phyloP scores from a whole-genome alignment of 2,797 vertebrate species.

The Hylomyscus alleni region DNA sequence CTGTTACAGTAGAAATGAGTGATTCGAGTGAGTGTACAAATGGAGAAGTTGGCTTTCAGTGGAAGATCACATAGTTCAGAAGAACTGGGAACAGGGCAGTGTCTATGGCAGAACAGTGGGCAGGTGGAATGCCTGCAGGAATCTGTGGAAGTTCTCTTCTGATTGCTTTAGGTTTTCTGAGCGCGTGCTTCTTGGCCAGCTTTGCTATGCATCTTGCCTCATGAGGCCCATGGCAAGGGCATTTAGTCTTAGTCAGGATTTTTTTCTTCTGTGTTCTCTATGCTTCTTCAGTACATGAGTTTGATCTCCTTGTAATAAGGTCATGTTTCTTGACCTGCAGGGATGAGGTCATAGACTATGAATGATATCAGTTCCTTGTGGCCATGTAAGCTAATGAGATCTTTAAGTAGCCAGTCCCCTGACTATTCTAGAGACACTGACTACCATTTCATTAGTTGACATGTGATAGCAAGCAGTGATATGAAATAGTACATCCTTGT shows the following conservation, averaged over 20 bases:
- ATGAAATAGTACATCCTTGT: neutral
- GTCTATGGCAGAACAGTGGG: neutral
- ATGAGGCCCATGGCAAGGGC: neutral
- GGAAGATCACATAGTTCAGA: neutral
- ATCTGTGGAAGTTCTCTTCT: neutral
- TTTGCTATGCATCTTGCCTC: neutral
- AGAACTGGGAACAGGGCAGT: neutral
- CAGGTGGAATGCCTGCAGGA: neutral
- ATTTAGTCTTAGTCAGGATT: neutral
- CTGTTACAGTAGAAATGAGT: neutral
- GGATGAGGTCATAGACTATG: neutral
- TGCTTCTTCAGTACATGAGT: conserved; percentile 1
- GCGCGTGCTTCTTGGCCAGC: neutral
- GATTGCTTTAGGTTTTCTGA: neutral
- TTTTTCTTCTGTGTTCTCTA: neutral
- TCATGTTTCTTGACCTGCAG: neutral
- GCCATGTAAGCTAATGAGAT: neutral
- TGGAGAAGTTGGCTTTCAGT: neutral
- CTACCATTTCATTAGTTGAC: neutral
- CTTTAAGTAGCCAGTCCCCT: neutral
- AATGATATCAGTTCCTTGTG: neutral
- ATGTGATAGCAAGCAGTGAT: neutral
- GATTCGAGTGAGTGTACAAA: neutral
- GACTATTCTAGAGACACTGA: neutral
- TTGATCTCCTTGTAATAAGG: neutral